Evolutionary conservation across 2,888 invertebrate genomes (phyloP), one percentile per base, ranked within the genome.

Genomic region (Willowsia nigromaculata): DNA sequence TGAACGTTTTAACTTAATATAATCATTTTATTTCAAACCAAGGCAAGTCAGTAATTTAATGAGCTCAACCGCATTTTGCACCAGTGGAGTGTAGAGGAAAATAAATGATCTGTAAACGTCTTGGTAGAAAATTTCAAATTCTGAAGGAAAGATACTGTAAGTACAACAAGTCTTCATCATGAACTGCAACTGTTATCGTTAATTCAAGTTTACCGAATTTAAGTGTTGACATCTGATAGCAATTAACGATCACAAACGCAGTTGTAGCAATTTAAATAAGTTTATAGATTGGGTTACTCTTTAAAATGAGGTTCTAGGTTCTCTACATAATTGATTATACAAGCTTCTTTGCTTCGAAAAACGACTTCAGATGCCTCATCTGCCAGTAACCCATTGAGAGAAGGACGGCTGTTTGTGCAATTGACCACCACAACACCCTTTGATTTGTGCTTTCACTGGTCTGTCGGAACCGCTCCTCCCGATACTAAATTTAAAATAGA

Each of bases 311-410:
- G 53, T 68, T 65, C 30, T 83, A 82, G 3, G 27, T 27, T 47
- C 27, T 27, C 30, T 68, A 82, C 2, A 15, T 33, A 82, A 82
- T 9, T 37, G 6, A 27, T 95, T 96, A 97, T 74, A 99, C 99
- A 94, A 99, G 95, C 95, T 99, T 99, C 95, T 99, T 99, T 37
- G 99, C 99, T 95, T 99, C 99, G 93, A 99, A 99, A 96, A 99
- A 99, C 93, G 98, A 97, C 95, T 99, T 99, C 92, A 99, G 95
- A 95, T 99, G 99, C 93, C 96, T 96, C 99, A 99, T 99, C 94
- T 99, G 99, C 99, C 99, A 99, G 92, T 98, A 97, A 18, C 99
- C 99, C 95, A 99, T 99, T 43, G 96, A 94, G 0, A 99, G 95
- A 13, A 99, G 95, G 59, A 99, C 97, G 83, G 96, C 95, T 0